A percentile compares a stretch with the other conserved stretches of the same genome.
phyloP scores from a whole-genome alignment of 2,113 vertebrate species.

The Odobenus rosmarus region DNA sequence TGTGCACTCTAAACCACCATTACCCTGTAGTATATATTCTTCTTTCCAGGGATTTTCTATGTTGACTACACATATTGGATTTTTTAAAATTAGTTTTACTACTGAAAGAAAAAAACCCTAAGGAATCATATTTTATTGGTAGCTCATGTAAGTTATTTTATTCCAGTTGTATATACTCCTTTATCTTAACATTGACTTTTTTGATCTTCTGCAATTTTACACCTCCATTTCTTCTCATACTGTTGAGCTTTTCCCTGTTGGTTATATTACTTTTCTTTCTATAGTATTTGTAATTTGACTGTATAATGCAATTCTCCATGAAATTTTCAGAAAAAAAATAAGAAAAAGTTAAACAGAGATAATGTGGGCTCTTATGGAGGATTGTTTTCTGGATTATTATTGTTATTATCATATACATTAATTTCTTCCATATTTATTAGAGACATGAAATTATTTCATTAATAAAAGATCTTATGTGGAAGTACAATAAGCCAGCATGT shows the following conservation, averaged over 20 bases:
- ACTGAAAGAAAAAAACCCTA: not conserved
- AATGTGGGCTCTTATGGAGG: not conserved
- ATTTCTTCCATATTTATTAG: not conserved
- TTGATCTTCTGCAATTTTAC: not conserved
- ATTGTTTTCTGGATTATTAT: not conserved
- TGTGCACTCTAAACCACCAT: not conserved
- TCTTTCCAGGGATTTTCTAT: not conserved
- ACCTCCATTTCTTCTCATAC: not conserved
- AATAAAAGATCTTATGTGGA: not conserved
- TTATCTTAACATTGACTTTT: not conserved
- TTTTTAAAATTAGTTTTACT: not conserved
- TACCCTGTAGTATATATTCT: not conserved
- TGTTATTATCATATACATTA: not conserved
- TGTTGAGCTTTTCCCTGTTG: not conserved
- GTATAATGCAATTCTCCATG: not conserved
- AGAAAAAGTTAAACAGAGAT: not conserved
- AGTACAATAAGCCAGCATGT: not conserved
- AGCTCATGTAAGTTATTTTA: not conserved
- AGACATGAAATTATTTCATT: not conserved
- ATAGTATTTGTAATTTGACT: not conserved
- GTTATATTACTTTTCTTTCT: constrained; percentile 8
- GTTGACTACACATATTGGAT: not conserved
- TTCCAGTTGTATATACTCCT: not conserved
- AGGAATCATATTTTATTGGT: not conserved
- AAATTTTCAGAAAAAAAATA: constrained; percentile 23